Evolutionary conservation across 2,797 vertebrate species (phyloP).

Genomic region (Podargus strigoides): DNA sequence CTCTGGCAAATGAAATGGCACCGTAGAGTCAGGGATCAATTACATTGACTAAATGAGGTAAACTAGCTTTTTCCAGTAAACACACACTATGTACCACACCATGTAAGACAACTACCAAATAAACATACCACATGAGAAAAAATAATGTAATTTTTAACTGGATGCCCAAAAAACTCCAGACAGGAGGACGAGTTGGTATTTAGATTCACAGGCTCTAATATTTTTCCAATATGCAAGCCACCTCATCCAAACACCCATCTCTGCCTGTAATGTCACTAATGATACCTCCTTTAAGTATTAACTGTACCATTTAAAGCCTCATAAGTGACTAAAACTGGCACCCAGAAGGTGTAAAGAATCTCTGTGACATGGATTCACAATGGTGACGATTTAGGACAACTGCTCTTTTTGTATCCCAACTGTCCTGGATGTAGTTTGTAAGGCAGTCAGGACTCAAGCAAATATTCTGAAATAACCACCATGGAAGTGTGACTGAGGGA

Average conservation of each 20-base stretch:
- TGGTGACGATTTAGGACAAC: neutral
- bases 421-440: neutral
- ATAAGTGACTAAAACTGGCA: neutral
- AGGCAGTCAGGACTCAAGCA: neutral
- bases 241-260: neutral
- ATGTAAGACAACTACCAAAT: neutral
- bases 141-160: neutral
- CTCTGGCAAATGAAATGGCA: neutral
- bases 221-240: neutral
- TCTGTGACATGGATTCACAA: neutral
- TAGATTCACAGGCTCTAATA: neutral
- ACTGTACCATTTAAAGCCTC: neutral
- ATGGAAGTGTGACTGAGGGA: neutral
- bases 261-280: neutral
- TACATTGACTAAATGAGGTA: neutral
- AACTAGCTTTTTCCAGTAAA: neutral
- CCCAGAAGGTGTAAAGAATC: neutral
- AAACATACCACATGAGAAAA: neutral
- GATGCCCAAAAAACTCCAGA: neutral
- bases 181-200: neutral
- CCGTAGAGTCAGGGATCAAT: neutral
- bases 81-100: neutral
- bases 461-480: neutral
- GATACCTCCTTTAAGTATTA: neutral
- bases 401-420: neutral